Base-by-base conservation (phyloP, 2,888 invertebrate genomes). In the Panorpa germanica region DNA sequence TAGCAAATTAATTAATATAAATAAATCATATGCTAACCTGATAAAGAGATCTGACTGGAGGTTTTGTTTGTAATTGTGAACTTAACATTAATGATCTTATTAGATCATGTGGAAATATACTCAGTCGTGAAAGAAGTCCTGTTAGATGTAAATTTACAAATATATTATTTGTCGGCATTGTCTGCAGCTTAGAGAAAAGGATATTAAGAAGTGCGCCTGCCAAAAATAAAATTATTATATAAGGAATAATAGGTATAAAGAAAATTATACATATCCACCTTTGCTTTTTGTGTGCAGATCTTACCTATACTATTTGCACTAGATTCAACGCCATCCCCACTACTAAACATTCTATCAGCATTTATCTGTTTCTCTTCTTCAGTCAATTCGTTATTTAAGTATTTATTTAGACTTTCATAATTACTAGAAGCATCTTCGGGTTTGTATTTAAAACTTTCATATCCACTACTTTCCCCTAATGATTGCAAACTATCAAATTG, bases 131-230 rank as follows among this genome's bases (percentile, higher is more conserved):
- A 26, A 96, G 65, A 16, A 91, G 63, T 4, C 83, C 81, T 4
- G 90, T 91, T 38, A 93, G 62, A 43, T 85, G 75, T 35, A 90
- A 65, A 59, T 91, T 90, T 12, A 81, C 71, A 40, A 77, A 73
- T 35, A 91, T 60, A 25, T 81, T 78, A 42, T 88, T 83, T 39
- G 75, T 73, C 37, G 83, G 66, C 61, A 91, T 75, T 30, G 71
- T 68, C 45, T 83, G 83, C 24, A 88, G 55, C 51, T 85, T 85
- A 40, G 70, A 67, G 42, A 93, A 63, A 31, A 91, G 53, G 35
- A 75, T 69, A 43, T 73, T 75, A 37, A 95, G 57, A 47, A 95
- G 81, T 32, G 82, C 68, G 63, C 88, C 77, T 64, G 49, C 3
- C n/a, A n/a, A n/a, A n/a, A n/a, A n/a, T n/a, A n/a, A n/a, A n/a